A percentile compares a stretch with the other conserved stretches of the same genome.
Conservation (phyloP, 2,888 invertebrate species). For the Pseudococcus viburni region DNA sequence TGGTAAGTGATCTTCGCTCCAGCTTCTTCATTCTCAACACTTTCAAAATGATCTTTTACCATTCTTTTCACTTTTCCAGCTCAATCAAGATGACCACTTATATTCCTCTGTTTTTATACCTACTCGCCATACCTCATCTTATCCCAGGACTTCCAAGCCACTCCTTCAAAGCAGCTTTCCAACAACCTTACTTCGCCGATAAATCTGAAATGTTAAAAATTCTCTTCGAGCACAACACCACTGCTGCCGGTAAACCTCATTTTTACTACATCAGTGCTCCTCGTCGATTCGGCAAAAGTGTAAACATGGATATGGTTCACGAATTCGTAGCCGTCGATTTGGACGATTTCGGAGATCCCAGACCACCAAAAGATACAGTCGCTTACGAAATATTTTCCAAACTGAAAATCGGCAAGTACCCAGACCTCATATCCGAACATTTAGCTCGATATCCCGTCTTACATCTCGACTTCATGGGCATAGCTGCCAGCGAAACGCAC, state of each 20-base stretch:
- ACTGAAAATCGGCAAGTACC: not conserved
- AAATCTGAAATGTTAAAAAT: not conserved
- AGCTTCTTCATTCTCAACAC: no score
- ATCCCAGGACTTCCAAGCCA: not conserved
- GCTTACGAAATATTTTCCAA: not conserved
- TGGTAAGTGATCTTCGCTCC: no score
- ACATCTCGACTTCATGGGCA: conserved; percentile 10
- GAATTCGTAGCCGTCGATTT: not conserved
- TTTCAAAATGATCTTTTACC: no score
- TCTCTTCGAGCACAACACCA: not conserved
- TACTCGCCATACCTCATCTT: not conserved
- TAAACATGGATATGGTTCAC: not conserved
- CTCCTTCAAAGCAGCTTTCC: not conserved
- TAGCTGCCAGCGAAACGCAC: not conserved
- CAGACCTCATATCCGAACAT: not conserved
- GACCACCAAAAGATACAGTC: not conserved
- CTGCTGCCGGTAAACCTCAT: not conserved
- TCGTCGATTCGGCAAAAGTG: conserved; percentile 16
- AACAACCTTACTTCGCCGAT: not conserved
- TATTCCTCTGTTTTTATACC: not conserved
- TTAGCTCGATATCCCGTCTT: not conserved
- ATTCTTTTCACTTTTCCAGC: not conserved
- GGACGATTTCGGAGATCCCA: not conserved
- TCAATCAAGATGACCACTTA: not conserved
- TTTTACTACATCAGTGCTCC: not conserved